These are phyloP conservation scores for Erythrolamprus reginae DNA, from an alignment of 2,113 vertebrate genomes.

Conservation along the genomic window DNA sequence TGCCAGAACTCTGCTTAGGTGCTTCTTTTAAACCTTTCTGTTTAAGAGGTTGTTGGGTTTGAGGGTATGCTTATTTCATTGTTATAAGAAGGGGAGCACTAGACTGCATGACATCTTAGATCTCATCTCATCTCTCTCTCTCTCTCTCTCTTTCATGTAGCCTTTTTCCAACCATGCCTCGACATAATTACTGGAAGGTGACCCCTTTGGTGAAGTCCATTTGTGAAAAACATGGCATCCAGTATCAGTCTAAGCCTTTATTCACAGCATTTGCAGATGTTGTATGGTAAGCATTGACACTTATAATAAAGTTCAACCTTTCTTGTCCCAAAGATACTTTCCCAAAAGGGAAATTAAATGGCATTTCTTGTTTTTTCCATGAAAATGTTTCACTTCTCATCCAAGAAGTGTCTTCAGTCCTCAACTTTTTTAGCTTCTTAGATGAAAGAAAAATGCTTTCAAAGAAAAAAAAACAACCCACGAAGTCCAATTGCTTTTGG, in stretches of 20 bases:
- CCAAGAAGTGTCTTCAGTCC: background rate
- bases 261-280: slow-evolving; percentile 70
- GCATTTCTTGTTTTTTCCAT: background rate
- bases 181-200: slow-evolving; percentile 73
- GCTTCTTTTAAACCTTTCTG: background rate
- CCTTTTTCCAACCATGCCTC: slow-evolving; percentile 73
- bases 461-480: background rate
- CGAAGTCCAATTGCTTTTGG: background rate
- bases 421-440: background rate
- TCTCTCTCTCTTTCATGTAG: slow-evolving; percentile 34
- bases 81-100: background rate
- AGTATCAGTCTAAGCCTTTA: slow-evolving; percentile 70
- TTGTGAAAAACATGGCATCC: slow-evolving; percentile 67
- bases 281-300: slow-evolving; percentile 58
- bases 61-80: fast-evolving
- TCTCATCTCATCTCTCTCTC: no score
- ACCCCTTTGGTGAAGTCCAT: slow-evolving; percentile 71
- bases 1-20: background rate
- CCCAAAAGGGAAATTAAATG: background rate
- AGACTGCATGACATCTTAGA: fast-evolving
- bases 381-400: background rate
- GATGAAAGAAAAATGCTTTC: background rate
- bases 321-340: background rate
- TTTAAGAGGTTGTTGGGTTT: background rate
- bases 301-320: background rate